These are phyloP conservation scores for Rhinolophus sinicus DNA, from an alignment of 2,113 vertebrate genomes.

Conservation along the genomic window DNA sequence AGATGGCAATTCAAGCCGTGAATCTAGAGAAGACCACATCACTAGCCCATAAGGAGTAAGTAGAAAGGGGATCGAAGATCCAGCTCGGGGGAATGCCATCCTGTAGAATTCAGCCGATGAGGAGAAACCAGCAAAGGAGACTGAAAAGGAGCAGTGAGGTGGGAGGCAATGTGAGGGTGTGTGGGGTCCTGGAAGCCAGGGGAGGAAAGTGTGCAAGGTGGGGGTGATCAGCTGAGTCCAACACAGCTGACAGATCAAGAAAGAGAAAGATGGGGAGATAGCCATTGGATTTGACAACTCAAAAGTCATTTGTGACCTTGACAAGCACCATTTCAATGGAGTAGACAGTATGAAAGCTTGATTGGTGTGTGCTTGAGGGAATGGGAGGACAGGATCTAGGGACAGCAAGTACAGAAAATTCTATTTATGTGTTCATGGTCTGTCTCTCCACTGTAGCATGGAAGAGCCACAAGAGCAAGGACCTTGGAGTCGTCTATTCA, in stretches of 20 bases:
- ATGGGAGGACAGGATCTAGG: neutral
- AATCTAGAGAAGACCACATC: neutral
- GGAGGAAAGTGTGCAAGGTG: neutral
- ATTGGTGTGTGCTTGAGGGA: neutral
- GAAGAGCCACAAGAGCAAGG: neutral
- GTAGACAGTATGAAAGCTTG: neutral
- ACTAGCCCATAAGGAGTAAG: neutral
- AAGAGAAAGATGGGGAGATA: neutral
- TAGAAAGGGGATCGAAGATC: neutral
- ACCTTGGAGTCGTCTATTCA: neutral
- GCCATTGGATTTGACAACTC: neutral
- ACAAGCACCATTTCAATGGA: neutral
- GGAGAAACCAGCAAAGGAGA: neutral
- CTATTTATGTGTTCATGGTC: neutral
- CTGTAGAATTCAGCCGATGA: neutral
- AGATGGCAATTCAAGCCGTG: neutral
- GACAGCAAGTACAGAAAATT: neutral
- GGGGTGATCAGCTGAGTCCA: neutral
- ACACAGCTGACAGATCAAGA: neutral
- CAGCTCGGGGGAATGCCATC: neutral
- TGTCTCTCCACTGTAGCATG: neutral
- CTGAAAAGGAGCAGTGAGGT: neutral
- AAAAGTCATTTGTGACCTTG: neutral
- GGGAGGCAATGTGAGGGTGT: neutral
- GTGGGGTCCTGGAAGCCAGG: neutral